These are phyloP conservation scores for Sylvilagus bachmani DNA, from an alignment of 2,113 vertebrate species.

Conservation along the genomic window DNA sequence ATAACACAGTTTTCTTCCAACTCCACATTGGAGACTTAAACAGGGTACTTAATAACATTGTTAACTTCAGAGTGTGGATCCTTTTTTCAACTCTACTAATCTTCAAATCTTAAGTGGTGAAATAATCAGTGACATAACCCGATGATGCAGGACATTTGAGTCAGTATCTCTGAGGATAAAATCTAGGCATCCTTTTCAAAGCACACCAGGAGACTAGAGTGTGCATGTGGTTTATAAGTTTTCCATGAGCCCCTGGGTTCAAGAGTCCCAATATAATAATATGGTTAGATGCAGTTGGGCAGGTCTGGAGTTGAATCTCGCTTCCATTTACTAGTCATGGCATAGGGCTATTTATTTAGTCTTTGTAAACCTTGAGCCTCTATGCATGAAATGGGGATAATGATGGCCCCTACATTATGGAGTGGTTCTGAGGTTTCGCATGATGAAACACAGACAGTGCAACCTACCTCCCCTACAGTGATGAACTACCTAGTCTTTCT, in stretches of 20 bases:
- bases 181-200: background rate
- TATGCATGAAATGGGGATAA: background rate
- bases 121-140: background rate
- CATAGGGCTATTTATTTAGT: background rate
- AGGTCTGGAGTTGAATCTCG: background rate
- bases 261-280: background rate
- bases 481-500: background rate
- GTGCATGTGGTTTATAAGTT: background rate
- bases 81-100: background rate
- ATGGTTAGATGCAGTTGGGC: background rate
- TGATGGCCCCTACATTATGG: background rate
- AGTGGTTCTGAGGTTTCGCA: background rate
- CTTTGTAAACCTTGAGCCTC: background rate
- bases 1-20: background rate
- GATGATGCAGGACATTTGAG: background rate
- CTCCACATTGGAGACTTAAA: background rate
- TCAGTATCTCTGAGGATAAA: background rate
- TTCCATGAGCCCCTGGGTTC: background rate
- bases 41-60: background rate
- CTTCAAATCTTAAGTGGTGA: background rate
- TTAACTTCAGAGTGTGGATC: conserved; percentile 6
- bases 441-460: background rate
- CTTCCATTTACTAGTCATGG: background rate
- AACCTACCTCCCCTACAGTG: background rate
- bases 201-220: background rate